Conservation (phyloP, 1,140 invertebrate species). For the Leptinotarsa texana region DNA sequence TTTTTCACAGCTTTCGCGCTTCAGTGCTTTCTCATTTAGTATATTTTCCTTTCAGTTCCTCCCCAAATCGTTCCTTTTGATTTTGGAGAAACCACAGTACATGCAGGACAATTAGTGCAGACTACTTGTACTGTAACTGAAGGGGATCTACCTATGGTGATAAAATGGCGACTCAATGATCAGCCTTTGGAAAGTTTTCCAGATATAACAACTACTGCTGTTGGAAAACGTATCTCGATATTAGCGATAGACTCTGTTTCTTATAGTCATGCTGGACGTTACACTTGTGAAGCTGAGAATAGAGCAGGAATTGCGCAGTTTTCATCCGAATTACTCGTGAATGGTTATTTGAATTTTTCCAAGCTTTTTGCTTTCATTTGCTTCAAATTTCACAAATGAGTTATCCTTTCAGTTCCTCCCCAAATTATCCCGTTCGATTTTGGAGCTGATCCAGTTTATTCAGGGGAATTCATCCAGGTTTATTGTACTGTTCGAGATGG, state of each 20-base stretch:
- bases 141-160: conserved; percentile 69
- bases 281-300: conserved; percentile 71
- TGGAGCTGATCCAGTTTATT: conserved; percentile 76
- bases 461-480: conserved; percentile 75
- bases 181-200: conserved; percentile 50
- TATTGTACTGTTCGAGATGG: conserved; percentile 77
- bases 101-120: conserved; percentile 72
- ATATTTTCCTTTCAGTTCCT: conserved; percentile 56
- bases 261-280: conserved; percentile 67
- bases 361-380: background rate
- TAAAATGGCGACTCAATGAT: conserved; percentile 69
- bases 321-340: conserved; percentile 41
- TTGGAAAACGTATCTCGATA: conserved; percentile 50
- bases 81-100: conserved; percentile 66
- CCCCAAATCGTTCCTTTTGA: conserved; percentile 71
- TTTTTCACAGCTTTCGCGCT: conserved; percentile 66
- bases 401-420: conserved; percentile 56
- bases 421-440: conserved; percentile 77
- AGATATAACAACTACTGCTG: conserved; percentile 32
- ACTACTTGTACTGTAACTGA: conserved; percentile 73
- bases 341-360: conserved; percentile 40
- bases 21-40: conserved; percentile 51
- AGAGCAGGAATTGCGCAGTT: conserved; percentile 62
- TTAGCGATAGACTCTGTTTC: conserved; percentile 74
- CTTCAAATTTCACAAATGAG: background rate